Base-by-base conservation (phyloP, 2,888 invertebrate species). In the Gastracanthus pulcherrimus region DNA sequence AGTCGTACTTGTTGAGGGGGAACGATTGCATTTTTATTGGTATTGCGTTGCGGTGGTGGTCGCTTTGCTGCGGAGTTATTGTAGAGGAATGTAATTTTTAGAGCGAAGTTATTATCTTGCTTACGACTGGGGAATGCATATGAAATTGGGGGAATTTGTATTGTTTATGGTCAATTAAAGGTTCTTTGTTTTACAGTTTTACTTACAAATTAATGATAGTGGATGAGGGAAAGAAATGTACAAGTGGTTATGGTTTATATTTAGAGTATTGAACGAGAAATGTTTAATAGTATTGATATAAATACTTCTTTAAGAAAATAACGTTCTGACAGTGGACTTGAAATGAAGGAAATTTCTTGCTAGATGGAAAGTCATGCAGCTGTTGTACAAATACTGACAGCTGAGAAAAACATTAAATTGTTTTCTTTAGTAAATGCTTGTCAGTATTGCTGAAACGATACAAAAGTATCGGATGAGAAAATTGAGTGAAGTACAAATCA, bases 321-420 rank as follows among this genome's bases (percentile, higher is more conserved):
- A 51, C 70, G 36, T 62, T 23, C 62, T 26, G 51, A n/a, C 66
- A 29, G 45, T 6, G 36, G 19, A 2, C 19, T 29, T 13, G 64
- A 64, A 74, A 31, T 38, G 36, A 76, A 36, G 45, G 19, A 70
- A 77, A 31, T 71, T 62, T 64, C 45, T 38, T 51, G n/a, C 58
- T 51, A 19, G 38, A 41, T 41, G 19, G 26, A 76, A 51, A 60
- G 60, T 70, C 51, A n/a, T 16, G 0, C 13, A 13, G 31, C 55
- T 69, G 51, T 48, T 51, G n/a, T 62, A 23, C 19, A 51, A 77
- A 60, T 29, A 36, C 62, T 29, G 26, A 19, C 26, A 29, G 23
- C 13, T n/a, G 38, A 45, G 48, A 41, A 67, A 76, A 76, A 58
- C 19, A 9, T 13, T 55, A 23, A 38, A 13, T 67, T 34, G 38